Percentiles rank a stretch among this genome's conserved stretches.
phyloP scores from a whole-genome alignment of 2,113 vertebrate species.

The Onychorhynchus coronatus region DNA sequence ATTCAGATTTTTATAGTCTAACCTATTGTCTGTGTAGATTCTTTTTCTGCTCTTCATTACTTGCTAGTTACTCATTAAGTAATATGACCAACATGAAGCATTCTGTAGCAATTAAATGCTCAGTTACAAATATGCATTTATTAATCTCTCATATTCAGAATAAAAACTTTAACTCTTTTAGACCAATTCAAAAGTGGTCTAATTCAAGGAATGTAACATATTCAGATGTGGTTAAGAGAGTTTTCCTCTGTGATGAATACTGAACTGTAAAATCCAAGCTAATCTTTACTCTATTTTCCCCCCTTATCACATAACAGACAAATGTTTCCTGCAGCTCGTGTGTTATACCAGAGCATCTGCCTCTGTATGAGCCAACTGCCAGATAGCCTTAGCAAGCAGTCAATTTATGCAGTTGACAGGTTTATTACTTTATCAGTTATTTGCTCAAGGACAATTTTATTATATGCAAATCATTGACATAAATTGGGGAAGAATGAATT shows the following conservation, averaged over 20 bases:
- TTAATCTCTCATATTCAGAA: neutral
- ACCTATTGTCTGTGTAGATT: neutral
- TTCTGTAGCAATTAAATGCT: neutral
- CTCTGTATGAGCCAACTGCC: conserved; percentile 53
- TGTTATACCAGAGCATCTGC: conserved; percentile 71
- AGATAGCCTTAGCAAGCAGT: conserved; percentile 60
- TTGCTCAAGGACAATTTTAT: conserved; percentile 72
- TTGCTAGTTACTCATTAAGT: neutral
- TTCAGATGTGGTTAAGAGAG: neutral
- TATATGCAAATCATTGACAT: conserved; percentile 75
- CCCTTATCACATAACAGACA: conserved; percentile 58
- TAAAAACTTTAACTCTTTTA: neutral
- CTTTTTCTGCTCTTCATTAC: neutral
- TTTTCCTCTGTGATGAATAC: neutral
- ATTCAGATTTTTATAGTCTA: neutral
- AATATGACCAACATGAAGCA: neutral
- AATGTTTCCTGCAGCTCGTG: conserved; percentile 69
- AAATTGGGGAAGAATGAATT: conserved; percentile 54
- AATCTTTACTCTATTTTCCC: conserved; percentile 50
- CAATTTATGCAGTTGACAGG: conserved; percentile 66
- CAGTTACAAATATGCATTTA: neutral
- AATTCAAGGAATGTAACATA: neutral
- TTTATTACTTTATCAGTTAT: conserved; percentile 77
- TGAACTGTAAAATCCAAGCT: conserved; percentile 57
- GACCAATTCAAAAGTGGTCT: neutral